These are phyloP conservation scores for Acanthaster planci DNA, from an alignment of 35 echinoderm and acorn worm genomes.

Conservation along the genomic window DNA sequence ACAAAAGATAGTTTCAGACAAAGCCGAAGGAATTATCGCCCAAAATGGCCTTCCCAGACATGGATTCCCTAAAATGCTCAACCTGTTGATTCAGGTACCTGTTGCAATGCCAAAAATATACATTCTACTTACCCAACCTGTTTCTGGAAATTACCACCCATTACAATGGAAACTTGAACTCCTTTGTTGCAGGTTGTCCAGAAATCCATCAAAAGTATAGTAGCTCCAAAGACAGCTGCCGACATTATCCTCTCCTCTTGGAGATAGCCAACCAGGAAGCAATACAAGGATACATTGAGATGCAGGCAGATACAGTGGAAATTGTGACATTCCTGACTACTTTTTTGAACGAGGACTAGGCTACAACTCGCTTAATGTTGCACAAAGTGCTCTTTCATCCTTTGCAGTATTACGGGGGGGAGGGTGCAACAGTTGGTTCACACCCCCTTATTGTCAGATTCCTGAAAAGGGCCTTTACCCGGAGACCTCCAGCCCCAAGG, in stretches of 20 bases:
- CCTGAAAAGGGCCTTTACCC: slow-evolving; percentile 60
- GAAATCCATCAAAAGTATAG: slow-evolving; percentile 43
- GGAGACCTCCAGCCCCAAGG: slow-evolving; percentile 46
- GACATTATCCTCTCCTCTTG: slow-evolving; percentile 75
- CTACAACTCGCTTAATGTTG: slow-evolving; percentile 70
- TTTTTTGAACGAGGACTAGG: slow-evolving; percentile 17
- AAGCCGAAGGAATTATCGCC: slow-evolving; percentile 56
- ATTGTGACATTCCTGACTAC: no score
- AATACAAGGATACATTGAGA: slow-evolving; percentile 54
- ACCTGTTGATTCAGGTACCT: slow-evolving; percentile 38
- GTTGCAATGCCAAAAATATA: no score
- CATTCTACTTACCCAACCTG: no score
- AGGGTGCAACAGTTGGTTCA: slow-evolving; percentile 34
- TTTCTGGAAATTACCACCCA: no score
- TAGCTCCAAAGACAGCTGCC: slow-evolving; percentile 35
- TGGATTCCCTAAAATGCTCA: slow-evolving; percentile 70
- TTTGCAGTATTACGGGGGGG: slow-evolving; percentile 25
- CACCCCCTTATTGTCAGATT: slow-evolving; percentile 62
- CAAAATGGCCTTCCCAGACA: slow-evolving; percentile 81
- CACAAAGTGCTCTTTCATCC: slow-evolving; percentile 48
- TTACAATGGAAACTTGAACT: no score
- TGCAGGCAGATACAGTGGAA: slow-evolving; percentile 42
- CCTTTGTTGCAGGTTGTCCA: slow-evolving; percentile 69
- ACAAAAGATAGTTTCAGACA: slow-evolving; percentile 51
- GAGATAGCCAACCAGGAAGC: slow-evolving; percentile 51